phyloP scores from a whole-genome alignment of 2,797 vertebrate genomes.

The Pseudomugil gertrudae region DNA sequence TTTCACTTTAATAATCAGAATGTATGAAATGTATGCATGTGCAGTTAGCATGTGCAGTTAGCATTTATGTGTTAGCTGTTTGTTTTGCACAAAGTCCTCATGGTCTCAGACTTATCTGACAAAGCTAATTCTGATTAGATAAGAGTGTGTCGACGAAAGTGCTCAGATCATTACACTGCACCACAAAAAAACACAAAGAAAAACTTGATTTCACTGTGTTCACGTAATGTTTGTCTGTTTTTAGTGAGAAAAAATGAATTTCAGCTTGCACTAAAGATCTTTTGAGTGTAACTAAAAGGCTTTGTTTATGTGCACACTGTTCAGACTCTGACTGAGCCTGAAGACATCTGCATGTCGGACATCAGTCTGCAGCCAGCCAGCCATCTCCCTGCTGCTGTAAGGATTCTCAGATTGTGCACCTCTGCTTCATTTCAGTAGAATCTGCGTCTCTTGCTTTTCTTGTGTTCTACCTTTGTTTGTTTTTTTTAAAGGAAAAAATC shows the following conservation, averaged over 20 bases:
- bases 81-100: background rate
- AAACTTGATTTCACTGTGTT: no score
- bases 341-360: constrained; percentile 84
- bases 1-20: no score
- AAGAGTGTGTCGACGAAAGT: background rate
- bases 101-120: no score
- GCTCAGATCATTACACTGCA: background rate
- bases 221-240: constrained; percentile 4
- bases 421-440: constrained; percentile 3
- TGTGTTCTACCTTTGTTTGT: background rate
- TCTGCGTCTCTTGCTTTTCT: background rate
- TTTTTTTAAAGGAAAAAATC: background rate
- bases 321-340: constrained; percentile 79
- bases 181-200: no score
- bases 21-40: no score
- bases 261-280: background rate
- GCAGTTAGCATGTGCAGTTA: background rate
- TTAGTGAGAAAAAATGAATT: background rate
- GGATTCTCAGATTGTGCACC: constrained; percentile 8
- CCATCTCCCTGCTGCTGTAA: constrained; percentile 65
- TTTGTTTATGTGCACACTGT: constrained; percentile 47
- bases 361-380: constrained; percentile 61
- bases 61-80: background rate
- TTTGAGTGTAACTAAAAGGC: constrained; percentile 19
- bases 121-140: background rate